Percentiles rank a stretch among this genome's conserved stretches.
phyloP scores from a whole-genome alignment of 2,113 vertebrate genomes.

The Acanthisitta chloris region DNA sequence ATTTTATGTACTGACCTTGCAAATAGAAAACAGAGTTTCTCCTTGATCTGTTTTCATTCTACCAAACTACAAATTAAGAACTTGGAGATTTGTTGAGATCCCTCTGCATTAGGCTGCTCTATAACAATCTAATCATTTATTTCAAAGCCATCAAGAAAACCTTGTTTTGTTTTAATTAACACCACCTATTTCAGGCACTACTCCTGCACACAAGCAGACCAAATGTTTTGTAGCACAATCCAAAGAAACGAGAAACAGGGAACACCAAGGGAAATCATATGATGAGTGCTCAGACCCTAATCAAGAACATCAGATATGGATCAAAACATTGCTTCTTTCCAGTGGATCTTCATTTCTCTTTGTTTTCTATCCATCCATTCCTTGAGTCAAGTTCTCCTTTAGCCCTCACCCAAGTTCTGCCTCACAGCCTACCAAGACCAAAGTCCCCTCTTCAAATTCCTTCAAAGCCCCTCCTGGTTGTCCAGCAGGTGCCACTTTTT shows the following conservation, averaged over 20 bases:
- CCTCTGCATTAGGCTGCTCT: not conserved
- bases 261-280: not conserved
- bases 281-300: not conserved
- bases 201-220: not conserved
- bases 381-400: not conserved
- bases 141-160: not conserved
- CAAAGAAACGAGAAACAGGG: not conserved
- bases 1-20: constrained; percentile 21
- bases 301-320: not conserved
- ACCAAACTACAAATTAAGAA: not conserved
- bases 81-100: not conserved
- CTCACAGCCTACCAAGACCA: not conserved
- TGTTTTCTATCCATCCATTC: not conserved
- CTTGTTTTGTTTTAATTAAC: not conserved
- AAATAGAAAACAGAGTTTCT: not conserved
- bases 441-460: not conserved
- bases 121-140: not conserved
- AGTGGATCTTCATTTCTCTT: not conserved
- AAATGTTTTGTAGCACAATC: not conserved
- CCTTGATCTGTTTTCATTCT: not conserved
- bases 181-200: not conserved
- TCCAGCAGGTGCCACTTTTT: constrained; percentile 10
- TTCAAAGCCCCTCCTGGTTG: not conserved
- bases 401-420: not conserved
- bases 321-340: not conserved